Percentiles rank a stretch among this genome's conserved stretches.
phyloP scores from a whole-genome alignment of 35 echinoderm and acorn worm species.

The Acanthaster planci region DNA sequence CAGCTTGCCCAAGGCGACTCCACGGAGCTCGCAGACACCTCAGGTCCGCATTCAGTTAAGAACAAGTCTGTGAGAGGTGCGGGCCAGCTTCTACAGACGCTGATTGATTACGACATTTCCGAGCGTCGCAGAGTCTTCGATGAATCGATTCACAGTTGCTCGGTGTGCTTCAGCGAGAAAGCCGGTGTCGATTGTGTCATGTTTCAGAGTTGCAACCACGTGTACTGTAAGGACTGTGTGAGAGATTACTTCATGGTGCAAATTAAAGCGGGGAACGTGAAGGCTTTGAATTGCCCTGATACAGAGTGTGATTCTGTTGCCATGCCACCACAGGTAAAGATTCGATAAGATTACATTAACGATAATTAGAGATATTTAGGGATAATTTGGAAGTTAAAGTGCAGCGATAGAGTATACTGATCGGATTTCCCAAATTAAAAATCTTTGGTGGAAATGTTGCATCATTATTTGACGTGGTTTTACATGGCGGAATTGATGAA shows the following conservation, averaged over 20 bases:
- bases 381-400: too few species aligned
- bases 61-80: conserved; percentile 71
- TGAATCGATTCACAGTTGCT: conserved; percentile 56
- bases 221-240: conserved; percentile 91
- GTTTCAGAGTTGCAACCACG: conserved; percentile 77
- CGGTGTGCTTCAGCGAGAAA: conserved; percentile 87
- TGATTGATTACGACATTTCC: conserved; percentile 64
- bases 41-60: conserved; percentile 59
- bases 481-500: too few species aligned
- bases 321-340: conserved; percentile 69
- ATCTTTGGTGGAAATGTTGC: too few species aligned
- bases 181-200: conserved; percentile 62
- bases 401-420: too few species aligned
- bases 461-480: too few species aligned
- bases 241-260: conserved; percentile 78
- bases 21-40: not conserved
- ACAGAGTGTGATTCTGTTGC: conserved; percentile 78
- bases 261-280: conserved; percentile 92
- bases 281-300: conserved; percentile 77
- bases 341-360: too few species aligned
- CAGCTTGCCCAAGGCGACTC: not conserved
- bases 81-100: conserved; percentile 43
- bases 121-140: conserved; percentile 65
- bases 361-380: too few species aligned
- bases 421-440: too few species aligned